These are phyloP conservation scores for Mystacornis crossleyi DNA, from an alignment of 2,113 vertebrate genomes.

Conservation along the genomic window DNA sequence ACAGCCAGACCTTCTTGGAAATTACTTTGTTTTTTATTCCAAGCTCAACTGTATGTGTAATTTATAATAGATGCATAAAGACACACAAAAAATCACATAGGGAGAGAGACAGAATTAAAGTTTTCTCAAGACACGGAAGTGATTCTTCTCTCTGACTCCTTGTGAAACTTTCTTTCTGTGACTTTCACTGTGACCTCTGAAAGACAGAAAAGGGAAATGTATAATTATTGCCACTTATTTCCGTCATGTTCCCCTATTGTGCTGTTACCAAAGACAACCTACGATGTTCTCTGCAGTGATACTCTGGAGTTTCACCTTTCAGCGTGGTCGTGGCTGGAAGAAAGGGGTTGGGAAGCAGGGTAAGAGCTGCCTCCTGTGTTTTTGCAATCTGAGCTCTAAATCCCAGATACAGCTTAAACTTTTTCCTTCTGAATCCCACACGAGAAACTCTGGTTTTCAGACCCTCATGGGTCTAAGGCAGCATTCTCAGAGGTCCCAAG, in stretches of 20 bases:
- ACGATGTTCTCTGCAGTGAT: not conserved
- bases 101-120: not conserved
- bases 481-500: not conserved
- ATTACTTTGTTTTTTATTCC: not conserved
- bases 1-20: not conserved
- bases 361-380: not conserved
- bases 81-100: rapidly evolving
- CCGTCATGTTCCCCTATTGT: not conserved
- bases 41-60: not conserved
- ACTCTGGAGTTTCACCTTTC: not conserved
- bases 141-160: not conserved
- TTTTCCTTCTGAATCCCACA: not conserved
- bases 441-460: not conserved
- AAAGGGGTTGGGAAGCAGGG: not conserved
- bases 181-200: slow-evolving; percentile 1
- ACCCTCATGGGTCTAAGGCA: not conserved
- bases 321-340: not conserved
- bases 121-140: not conserved
- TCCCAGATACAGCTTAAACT: not conserved
- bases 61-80: not conserved
- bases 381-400: not conserved
- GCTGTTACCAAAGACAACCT: not conserved
- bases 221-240: slow-evolving; percentile 33
- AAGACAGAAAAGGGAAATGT: slow-evolving; percentile 12
- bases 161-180: not conserved